Evolutionary conservation across 2,888 invertebrate species (phyloP), one percentile per base, ranked within the genome.

Genomic region (Drosophila paracracens): DNA sequence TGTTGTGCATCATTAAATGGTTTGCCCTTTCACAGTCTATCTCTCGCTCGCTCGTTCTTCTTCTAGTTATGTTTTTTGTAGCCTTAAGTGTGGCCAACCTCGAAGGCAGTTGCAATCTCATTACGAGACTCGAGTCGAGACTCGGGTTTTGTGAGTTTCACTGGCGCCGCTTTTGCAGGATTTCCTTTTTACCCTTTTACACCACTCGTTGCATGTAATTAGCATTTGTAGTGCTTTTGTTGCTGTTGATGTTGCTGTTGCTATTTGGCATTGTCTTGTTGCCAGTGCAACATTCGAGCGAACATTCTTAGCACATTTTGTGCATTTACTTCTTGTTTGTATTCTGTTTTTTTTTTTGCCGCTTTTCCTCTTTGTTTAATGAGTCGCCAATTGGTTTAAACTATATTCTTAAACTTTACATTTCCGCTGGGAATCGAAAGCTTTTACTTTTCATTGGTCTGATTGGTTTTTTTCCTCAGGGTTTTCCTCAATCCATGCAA

Each of bases 181-280:
- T 88, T 83, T 88, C 74, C 88, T n/a, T 84, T 74, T 74, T 67
- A 68, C 76, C 70, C 70, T 71, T 76, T 68, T 74, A 67, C 81
- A 73, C 71, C 70, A 68, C 79, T 79, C 58, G 69, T 73, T 53
- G 72, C 78, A 64, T 74, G 78, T 81, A 84, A 84, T 84, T 84
- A 84, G 81, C 87, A 86, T 81, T 78, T 72, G 46, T 61, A 79
- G 84, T 62, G 71, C 64, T 58, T 46, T 11, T 53, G 51, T 46
- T 70, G 29, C 11, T 57, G 31, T 53, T 65, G 57, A n/a, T 61
- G 63, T 57, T 70, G 61, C n/a, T 56, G 50, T 56, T 70, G 61
- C 25, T 53, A 48, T 58, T 63, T 43, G 16, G 27, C 35, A 46
- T 62, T 60, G 62, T 68, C 58, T 58, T 51, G 53, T 53, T 57